Base-by-base conservation (phyloP, 1,140 invertebrate species). In the Drosophila orosa region DNA sequence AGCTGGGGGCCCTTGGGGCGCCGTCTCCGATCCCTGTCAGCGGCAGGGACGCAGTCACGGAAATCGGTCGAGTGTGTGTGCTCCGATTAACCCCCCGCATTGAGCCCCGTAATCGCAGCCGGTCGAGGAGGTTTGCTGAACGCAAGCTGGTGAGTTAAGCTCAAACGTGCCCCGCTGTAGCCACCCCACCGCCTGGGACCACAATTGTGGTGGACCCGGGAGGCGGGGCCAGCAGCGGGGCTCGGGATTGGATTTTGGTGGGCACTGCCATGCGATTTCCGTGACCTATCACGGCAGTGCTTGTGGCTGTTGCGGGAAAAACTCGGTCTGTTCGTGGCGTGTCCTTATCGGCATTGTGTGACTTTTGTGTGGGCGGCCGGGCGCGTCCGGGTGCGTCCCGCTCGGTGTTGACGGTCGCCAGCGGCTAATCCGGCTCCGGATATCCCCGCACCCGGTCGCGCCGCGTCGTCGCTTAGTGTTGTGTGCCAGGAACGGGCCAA, bases 91-190 rank as follows among this genome's bases (percentile, higher is more conserved):
- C 84, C 84, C 31, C 66, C 27, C 33, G 81, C 89, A 91, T 74
- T 80, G 89, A 91, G 89, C 89, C 89, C 89, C 89, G 78, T 91
- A 91, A 91, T 72, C 72, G 71, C 81, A 91, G 76, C 84, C 75
- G 78, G 81, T 58, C 69, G 37, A 91, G 89, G 75, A 75, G 89
- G 78, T 84, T 85, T 80, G 78, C 71, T 73, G 74, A 89, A 89
- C 80, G 50, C 44, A 89, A 90, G 58, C 27, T 56, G 31, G 48
- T 66, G 47, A 58, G 42, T 56, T 61, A 76, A 61, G 78, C 55
- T 75, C 61, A 55, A 59, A 52, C 39, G 27, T 12, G 19, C 44
- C 33, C 19, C 35, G 25, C 59, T 37, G 58, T 31, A 27, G 19
- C 15, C 44, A 40, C 35, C 60, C 58, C 31, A 45, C 44, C 44